These are phyloP conservation scores for Aspidoscelis tigris DNA, from an alignment of 2,113 vertebrate genomes.

Conservation along the genomic window DNA sequence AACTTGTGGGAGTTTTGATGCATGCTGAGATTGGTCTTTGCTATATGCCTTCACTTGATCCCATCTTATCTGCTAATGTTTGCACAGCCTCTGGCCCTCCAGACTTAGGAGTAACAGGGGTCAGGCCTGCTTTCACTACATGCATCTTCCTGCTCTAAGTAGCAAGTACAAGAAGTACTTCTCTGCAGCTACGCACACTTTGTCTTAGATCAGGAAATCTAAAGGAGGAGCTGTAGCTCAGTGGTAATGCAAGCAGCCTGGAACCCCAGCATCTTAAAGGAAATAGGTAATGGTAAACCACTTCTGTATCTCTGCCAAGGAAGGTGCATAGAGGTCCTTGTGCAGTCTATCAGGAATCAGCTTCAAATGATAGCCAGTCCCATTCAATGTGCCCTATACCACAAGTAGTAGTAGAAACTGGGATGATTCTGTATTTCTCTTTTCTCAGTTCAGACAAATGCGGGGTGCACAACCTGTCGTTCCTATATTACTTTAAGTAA, in stretches of 20 bases:
- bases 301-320: too few species aligned
- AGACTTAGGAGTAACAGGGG: background rate
- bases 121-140: background rate
- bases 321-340: too few species aligned
- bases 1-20: background rate
- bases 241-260: too few species aligned
- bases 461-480: too few species aligned
- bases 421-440: too few species aligned
- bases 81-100: background rate
- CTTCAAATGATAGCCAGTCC: background rate
- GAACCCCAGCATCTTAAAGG: too few species aligned
- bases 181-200: background rate
- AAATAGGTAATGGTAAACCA: too few species aligned
- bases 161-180: background rate
- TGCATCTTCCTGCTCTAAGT: background rate
- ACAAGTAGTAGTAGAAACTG: background rate
- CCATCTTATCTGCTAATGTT: background rate
- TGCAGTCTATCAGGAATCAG: background rate
- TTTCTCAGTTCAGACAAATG: too few species aligned
- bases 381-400: background rate
- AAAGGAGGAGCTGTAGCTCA: too few species aligned
- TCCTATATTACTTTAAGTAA: too few species aligned
- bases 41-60: background rate
- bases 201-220: background rate
- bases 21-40: background rate